These are phyloP conservation scores for Gymnoscelis rufifasciata DNA, from an alignment of 2,888 invertebrate species.

Conservation along the genomic window DNA sequence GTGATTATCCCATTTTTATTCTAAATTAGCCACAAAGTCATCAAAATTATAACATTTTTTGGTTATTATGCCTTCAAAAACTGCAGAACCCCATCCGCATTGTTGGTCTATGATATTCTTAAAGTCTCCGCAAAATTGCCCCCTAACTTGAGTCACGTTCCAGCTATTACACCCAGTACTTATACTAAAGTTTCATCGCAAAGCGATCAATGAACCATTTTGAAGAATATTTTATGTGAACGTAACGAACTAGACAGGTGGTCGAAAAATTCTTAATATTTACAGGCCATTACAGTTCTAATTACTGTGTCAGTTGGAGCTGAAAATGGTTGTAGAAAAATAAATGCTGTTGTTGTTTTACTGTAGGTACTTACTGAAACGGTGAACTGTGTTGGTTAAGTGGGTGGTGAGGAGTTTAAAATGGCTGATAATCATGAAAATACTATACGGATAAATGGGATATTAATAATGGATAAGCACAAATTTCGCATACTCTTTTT, in stretches of 20 bases:
- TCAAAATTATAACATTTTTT: no score
- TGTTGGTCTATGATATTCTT: slow-evolving; percentile 70
- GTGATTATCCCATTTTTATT: no score
- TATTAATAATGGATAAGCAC: no score
- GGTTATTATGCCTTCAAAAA: no score
- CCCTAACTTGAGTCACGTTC: slow-evolving; percentile 68
- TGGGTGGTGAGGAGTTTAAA: no score
- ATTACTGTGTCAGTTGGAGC: slow-evolving; percentile 9
- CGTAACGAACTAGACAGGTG: slow-evolving; percentile 37
- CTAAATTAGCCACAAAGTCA: no score
- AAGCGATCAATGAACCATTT: slow-evolving; percentile 66
- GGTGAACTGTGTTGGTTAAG: no score
- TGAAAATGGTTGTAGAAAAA: not conserved
- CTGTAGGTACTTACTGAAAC: no score
- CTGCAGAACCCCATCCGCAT: slow-evolving; percentile 49
- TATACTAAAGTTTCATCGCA: slow-evolving; percentile 70
- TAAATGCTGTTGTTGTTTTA: not conserved
- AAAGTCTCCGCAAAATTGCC: slow-evolving; percentile 60
- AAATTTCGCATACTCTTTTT: no score
- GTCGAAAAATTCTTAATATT: slow-evolving; percentile 27
- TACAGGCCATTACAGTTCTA: slow-evolving; percentile 8
- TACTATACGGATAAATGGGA: no score
- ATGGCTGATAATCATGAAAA: no score
- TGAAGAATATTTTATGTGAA: slow-evolving; percentile 60
- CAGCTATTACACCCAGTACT: slow-evolving; percentile 70